These are phyloP conservation scores for Zaprionus kolodkinae DNA, from an alignment of 1,140 invertebrate genomes.

Conservation along the genomic window DNA sequence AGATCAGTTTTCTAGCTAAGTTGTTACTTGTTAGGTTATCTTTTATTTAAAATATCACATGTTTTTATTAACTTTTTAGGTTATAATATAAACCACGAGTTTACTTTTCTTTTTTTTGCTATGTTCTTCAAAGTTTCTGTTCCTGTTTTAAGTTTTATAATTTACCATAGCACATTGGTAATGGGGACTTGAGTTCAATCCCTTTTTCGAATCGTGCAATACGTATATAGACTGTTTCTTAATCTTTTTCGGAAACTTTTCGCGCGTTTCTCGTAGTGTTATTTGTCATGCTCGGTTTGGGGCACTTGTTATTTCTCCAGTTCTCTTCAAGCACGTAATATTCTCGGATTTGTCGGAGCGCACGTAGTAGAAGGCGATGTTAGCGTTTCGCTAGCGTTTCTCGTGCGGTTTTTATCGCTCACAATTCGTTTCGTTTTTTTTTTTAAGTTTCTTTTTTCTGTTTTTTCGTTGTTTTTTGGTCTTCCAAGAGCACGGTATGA, in stretches of 20 bases:
- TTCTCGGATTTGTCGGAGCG: constrained; percentile 30
- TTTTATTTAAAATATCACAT: not conserved
- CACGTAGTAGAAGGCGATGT: constrained; percentile 7
- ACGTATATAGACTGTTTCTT: not conserved
- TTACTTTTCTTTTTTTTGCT: not conserved
- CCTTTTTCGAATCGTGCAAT: not conserved
- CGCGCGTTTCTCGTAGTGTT: not conserved
- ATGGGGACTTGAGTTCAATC: not conserved
- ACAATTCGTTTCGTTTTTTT: constrained; percentile 14
- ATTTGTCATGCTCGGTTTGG: constrained; percentile 3
- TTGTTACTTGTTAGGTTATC: no score
- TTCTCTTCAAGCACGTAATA: constrained; percentile 21
- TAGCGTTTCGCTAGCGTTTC: constrained; percentile 33
- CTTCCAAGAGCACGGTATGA: constrained; percentile 85
- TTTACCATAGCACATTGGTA: not conserved
- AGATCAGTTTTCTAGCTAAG: not conserved
- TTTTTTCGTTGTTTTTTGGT: constrained; percentile 73
- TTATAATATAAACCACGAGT: not conserved
- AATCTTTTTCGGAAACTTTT: not conserved
- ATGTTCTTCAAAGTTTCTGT: not conserved
- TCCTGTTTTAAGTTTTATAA: not conserved
- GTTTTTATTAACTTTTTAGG: not conserved
- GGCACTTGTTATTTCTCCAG: not conserved
- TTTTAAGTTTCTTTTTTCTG: constrained; percentile 3
- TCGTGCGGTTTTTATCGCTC: constrained; percentile 5